Conservation (phyloP, 2,888 invertebrate species). For the Drosophila recens region DNA sequence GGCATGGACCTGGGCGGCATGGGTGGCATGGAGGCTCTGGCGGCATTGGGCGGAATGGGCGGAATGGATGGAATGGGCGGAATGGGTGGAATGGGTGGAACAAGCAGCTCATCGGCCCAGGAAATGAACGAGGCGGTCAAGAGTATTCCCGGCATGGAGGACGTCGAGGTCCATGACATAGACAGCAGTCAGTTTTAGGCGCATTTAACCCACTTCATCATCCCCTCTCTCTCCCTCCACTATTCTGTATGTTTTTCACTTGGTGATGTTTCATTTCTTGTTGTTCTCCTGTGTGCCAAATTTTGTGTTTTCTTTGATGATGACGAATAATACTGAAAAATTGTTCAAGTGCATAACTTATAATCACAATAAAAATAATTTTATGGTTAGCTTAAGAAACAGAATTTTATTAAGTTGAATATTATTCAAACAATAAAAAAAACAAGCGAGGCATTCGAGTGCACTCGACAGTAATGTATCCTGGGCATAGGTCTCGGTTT, state of each 20-base stretch:
- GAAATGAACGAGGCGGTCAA: slow-evolving; percentile 67
- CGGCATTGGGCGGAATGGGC: slow-evolving; percentile 31
- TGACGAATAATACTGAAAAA: slow-evolving; percentile 48
- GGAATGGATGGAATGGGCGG: slow-evolving; percentile 43
- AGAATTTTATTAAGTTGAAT: too few species aligned
- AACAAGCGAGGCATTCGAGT: too few species aligned
- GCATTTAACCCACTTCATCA: neutral
- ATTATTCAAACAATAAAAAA: too few species aligned
- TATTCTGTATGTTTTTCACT: neutral
- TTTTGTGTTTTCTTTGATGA: slow-evolving; percentile 31
- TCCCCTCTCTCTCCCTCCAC: neutral
- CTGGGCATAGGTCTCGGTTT: too few species aligned
- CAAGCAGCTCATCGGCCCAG: slow-evolving; percentile 5
- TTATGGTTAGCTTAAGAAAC: too few species aligned
- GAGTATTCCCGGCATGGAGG: slow-evolving; percentile 66
- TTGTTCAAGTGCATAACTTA: slow-evolving; percentile 49
- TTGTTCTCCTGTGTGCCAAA: slow-evolving; percentile 34
- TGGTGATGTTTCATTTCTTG: slow-evolving; percentile 1
- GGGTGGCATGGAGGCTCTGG: slow-evolving; percentile 34
- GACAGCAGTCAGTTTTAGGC: slow-evolving; percentile 34
- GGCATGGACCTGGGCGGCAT: slow-evolving; percentile 85
- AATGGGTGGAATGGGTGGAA: slow-evolving; percentile 30
- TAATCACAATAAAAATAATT: too few species aligned
- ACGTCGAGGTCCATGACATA: slow-evolving; percentile 67
- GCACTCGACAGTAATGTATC: too few species aligned